Conservation (phyloP, 2,888 invertebrate genomes). For the Amaurobius ferox region DNA sequence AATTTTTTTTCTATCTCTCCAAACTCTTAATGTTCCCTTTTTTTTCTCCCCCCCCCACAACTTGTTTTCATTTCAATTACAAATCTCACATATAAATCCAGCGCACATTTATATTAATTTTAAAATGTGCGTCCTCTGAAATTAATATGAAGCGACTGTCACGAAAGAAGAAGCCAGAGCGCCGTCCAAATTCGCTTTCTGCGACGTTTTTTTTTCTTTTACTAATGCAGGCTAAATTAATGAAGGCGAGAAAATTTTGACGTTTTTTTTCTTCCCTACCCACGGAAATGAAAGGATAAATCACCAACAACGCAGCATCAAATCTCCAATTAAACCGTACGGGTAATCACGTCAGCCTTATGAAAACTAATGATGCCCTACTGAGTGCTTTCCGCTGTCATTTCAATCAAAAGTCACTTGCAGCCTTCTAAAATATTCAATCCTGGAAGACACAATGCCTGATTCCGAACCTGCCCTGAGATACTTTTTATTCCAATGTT, state of each 20-base stretch:
- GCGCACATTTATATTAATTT: slow-evolving; percentile 49
- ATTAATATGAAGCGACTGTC: slow-evolving; percentile 65
- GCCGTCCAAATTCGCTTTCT: neutral
- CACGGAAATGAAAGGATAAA: neutral
- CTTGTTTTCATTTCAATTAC: slow-evolving; percentile 58
- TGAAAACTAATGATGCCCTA: slow-evolving; percentile 28
- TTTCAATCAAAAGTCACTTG: slow-evolving; percentile 23
- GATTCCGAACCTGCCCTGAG: neutral
- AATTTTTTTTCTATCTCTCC: neutral
- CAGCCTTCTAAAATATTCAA: slow-evolving; percentile 27
- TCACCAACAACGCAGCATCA: neutral
- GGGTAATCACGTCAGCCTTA: slow-evolving; percentile 17
- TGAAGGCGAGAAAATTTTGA: slow-evolving; percentile 33
- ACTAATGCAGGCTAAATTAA: slow-evolving; percentile 66
- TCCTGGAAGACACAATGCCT: neutral
- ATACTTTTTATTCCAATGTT: neutral
- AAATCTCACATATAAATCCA: slow-evolving; percentile 28
- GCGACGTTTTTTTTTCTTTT: neutral
- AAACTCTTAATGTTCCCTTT: too few relatives aligned
- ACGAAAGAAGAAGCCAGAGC: neutral
- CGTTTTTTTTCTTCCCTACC: neutral
- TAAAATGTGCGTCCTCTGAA: slow-evolving; percentile 24
- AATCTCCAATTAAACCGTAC: slow-evolving; percentile 24
- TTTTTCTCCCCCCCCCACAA: neutral
- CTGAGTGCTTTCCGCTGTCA: slow-evolving; percentile 30